Base-by-base conservation (phyloP, 2,113 vertebrate species). In the Clarias gariepinus region DNA sequence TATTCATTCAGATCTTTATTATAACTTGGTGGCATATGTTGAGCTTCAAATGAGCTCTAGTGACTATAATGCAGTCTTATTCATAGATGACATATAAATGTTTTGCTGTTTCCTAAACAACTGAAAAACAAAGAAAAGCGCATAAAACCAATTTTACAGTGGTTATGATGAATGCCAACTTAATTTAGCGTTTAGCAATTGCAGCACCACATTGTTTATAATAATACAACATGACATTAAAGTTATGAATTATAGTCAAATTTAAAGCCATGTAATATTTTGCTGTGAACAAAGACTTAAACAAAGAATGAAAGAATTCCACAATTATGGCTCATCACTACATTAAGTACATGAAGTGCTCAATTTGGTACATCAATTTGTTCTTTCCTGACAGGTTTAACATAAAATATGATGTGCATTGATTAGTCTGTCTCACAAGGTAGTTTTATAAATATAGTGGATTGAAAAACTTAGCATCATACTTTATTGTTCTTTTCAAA, bases 261-360 rank as follows among this genome's bases (percentile, higher is more conserved):
- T 82, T 47, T n/a, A 81, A 15, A 36, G 28, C 1, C 19, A 47
- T 74, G 1, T 55, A 53, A 41, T 74, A 0, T 74, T 74, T 30
- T 74, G 71, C 66, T 41, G 71, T 60, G 71, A 76, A 85, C n/a
- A n/a, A n/a, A n/a, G n/a, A 63, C 8, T 64, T 63, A 77, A 77
- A 73, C 6, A 25, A 28, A 55, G 68, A 84, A 25, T 74, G 68
- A 47, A 47, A 47, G 4, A 47, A 47, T 47, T 47, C 4, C 41
- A 47, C 41, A 47, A 47, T 47, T 47, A 21, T 30, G 47, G 41
- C 18, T 66, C 52, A 78, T 30, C 15, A 16, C 57, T 74, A 81
- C 33, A 69, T 81, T 81, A 80, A 41, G 21, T 53, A 4, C 10
- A 71, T 71, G 18, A 16, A 60, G 23, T 57, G 25, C 57, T 74